Evolutionary conservation across 2,113 vertebrate species (phyloP), one percentile per base, ranked within the genome.

Genomic region (Onychorhynchus coronatus): DNA sequence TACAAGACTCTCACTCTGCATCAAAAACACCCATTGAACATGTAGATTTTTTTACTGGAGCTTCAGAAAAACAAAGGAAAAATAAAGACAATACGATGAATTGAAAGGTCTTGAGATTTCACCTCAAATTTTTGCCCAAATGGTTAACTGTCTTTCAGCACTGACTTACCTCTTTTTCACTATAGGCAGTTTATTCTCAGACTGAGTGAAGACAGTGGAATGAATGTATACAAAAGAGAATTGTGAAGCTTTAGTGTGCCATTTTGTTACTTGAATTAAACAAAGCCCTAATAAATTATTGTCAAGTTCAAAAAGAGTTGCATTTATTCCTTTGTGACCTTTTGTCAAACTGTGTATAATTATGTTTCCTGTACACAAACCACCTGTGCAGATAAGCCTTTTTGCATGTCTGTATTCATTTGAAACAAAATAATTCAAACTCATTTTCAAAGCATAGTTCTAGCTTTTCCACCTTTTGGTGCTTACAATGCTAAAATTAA

Each of bases 221-320:
- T 41, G 5, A 96, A 88, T 95, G 28, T 97, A 97, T 68, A 97
- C 94, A 97, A 95, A 90, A 84, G 77, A 93, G 85, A 94, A 96
- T 91, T 92, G 87, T 89, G 83, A 97, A 93, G 82, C 46, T 93
- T 87, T 91, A 91, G 82, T 78, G 66, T 96, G 70, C 55, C 86
- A 81, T 73, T 95, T 96, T 90, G 55, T 97, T 97, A 93, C 70
- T 96, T 96, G 96, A 96, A 97, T 93, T 89, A 95, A 97, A 61
- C 66, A 97, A 95, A 86, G 13, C 49, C 89, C 44, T 88, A 95
- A 97, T 97, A 95, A 96, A 97, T 97, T 97, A 93, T 91, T 81
- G 68, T 96, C 95, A 96, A 91, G 96, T 97, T 97, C 85, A 97
- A 97, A 98, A 95, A 96, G 84, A 96, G 94, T 81, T 85, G 23